These are phyloP conservation scores for Artemia sinica DNA, from an alignment of 2,888 invertebrate genomes.

Conservation along the genomic window DNA sequence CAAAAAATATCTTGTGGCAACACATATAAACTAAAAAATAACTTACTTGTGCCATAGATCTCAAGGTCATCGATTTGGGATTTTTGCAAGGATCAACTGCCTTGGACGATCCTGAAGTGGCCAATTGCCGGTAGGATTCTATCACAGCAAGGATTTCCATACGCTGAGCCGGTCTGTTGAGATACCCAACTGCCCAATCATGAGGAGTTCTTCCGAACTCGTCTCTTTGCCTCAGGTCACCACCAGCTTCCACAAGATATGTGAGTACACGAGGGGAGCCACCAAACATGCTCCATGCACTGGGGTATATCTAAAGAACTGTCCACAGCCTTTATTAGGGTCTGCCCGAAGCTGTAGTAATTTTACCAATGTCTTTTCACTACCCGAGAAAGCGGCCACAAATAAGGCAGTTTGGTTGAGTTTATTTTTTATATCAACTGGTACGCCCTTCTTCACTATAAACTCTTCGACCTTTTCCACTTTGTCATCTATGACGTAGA, in stretches of 20 bases:
- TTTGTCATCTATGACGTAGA: background rate
- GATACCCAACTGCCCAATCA: background rate
- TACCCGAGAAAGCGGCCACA: slow-evolving; percentile 31
- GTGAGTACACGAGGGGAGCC: slow-evolving; percentile 31
- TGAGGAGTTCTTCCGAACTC: background rate
- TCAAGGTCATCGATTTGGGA: no score
- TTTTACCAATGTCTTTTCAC: slow-evolving; percentile 29
- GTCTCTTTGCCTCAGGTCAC: background rate
- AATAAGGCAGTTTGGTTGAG: slow-evolving; percentile 30
- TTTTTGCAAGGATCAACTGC: no score
- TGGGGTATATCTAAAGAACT: slow-evolving; percentile 29
- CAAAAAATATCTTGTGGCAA: no score
- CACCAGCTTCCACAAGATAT: slow-evolving; percentile 31
- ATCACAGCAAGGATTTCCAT: background rate
- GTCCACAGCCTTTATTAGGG: slow-evolving; percentile 33
- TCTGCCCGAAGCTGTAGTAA: slow-evolving; percentile 33
- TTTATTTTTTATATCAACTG: no score
- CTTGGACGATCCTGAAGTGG: background rate
- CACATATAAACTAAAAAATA: no score
- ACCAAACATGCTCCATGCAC: slow-evolving; percentile 33
- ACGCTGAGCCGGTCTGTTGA: slow-evolving; percentile 4
- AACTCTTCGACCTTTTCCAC: no score
- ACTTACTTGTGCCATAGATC: no score
- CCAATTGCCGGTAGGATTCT: background rate
- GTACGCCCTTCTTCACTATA: no score